Percentiles rank a stretch among this genome's conserved stretches.
phyloP scores from a whole-genome alignment of 2,797 vertebrate genomes.

The Gallinago nigripennis region DNA sequence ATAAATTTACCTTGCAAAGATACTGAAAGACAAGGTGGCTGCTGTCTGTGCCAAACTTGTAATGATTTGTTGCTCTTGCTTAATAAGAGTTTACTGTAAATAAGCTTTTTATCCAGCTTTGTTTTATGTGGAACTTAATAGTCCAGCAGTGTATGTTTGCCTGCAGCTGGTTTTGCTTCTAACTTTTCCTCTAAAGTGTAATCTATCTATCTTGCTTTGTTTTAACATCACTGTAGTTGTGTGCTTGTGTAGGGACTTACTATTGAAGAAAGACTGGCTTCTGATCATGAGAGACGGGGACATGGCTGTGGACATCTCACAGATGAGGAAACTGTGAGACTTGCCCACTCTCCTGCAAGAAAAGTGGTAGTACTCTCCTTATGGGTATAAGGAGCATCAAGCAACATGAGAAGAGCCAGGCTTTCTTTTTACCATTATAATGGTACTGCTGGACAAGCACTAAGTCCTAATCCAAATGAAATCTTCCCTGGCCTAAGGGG shows the following conservation, averaged over 20 bases:
- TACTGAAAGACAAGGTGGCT: neutral
- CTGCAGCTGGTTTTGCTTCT: neutral
- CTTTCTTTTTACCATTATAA: neutral
- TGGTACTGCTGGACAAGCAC: neutral
- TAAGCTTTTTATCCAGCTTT: neutral
- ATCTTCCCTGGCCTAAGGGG: neutral
- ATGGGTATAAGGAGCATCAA: neutral
- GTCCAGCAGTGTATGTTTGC: neutral
- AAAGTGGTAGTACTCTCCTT: neutral
- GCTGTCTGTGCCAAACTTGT: neutral
- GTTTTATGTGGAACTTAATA: neutral
- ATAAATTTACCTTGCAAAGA: neutral
- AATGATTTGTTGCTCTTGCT: neutral
- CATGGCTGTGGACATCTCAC: neutral
- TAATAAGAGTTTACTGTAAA: neutral
- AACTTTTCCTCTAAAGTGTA: neutral
- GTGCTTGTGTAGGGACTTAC: neutral
- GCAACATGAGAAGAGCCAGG: neutral
- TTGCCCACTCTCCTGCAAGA: neutral
- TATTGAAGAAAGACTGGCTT: neutral
- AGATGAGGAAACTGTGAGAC: neutral
- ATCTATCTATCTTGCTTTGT: rapidly evolving
- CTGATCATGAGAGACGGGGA: neutral
- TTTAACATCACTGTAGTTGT: neutral
- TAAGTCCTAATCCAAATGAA: neutral